Percentiles rank a stretch among this genome's conserved stretches.
phyloP scores from a whole-genome alignment of 1,140 invertebrate genomes.

The Cydia strobilella region DNA sequence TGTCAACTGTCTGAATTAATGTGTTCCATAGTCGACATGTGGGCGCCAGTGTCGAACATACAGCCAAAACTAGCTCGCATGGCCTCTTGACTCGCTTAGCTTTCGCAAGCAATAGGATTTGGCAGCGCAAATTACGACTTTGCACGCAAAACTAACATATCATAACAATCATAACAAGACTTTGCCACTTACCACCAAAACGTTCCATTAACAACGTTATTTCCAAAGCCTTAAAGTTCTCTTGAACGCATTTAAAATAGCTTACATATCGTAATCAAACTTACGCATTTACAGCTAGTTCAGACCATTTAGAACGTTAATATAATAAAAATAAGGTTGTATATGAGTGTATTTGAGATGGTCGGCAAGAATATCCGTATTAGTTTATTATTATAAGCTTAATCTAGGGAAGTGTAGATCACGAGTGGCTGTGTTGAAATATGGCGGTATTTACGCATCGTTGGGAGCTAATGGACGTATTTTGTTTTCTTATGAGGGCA shows the following conservation, averaged over 20 bases:
- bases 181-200: slow-evolving; percentile 1
- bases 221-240: background rate
- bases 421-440: slow-evolving; percentile 11
- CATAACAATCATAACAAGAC: slow-evolving; percentile 16
- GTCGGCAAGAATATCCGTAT: background rate
- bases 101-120: background rate
- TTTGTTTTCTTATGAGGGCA: slow-evolving; percentile 1
- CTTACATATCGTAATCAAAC: slow-evolving; percentile 5
- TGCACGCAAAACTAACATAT: slow-evolving; percentile 27
- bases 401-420: slow-evolving; percentile 38
- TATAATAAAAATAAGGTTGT: background rate
- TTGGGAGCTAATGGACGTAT: slow-evolving; percentile 1
- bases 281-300: background rate
- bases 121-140: slow-evolving; percentile 16
- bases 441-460: slow-evolving; percentile 8
- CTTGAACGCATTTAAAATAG: background rate
- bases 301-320: background rate
- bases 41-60: background rate
- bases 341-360: background rate
- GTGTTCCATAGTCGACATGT: no score
- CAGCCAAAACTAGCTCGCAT: background rate
- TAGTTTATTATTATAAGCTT: slow-evolving; percentile 40
- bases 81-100: background rate
- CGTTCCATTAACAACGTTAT: slow-evolving; percentile 1
- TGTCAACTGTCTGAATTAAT: no score